A percentile compares a stretch with the other conserved stretches of the same genome.
phyloP scores from a whole-genome alignment of 2,797 vertebrate species.

The Triplophysa bombifrons region DNA sequence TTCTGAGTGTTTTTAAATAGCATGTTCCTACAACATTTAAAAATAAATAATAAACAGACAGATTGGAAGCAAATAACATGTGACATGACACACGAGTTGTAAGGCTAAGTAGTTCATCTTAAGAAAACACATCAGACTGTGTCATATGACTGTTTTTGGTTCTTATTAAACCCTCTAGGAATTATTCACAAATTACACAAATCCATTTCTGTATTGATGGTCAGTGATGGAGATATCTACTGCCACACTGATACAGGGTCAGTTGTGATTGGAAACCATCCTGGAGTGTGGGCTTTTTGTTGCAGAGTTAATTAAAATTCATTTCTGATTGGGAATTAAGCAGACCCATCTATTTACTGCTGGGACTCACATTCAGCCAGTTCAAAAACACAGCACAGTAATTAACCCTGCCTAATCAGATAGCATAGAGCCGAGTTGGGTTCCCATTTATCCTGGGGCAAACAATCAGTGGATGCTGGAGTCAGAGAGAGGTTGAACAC shows the following conservation, averaged over 20 bases:
- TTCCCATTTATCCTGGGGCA: slow-evolving; percentile 79
- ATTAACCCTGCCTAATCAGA: slow-evolving; percentile 86
- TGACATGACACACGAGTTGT: not conserved
- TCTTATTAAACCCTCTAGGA: slow-evolving; percentile 54
- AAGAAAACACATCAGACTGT: not conserved
- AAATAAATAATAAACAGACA: not conserved
- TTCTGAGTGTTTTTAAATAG: slow-evolving; percentile 1
- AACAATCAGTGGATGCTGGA: slow-evolving; percentile 75
- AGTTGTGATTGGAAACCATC: slow-evolving; percentile 70
- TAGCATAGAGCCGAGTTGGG: slow-evolving; percentile 75
- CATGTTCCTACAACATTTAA: slow-evolving; percentile 6
- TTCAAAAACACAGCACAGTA: slow-evolving; percentile 83
- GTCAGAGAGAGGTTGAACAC: slow-evolving; percentile 75
- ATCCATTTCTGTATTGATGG: slow-evolving; percentile 35
- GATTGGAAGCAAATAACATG: not conserved
- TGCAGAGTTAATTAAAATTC: slow-evolving; percentile 82
- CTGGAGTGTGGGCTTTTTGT: slow-evolving; percentile 71
- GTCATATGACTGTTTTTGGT: slow-evolving; percentile 29
- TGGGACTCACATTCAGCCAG: slow-evolving; percentile 76
- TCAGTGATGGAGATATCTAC: slow-evolving; percentile 26
- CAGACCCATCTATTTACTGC: slow-evolving; percentile 81
- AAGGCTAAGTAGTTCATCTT: not conserved
- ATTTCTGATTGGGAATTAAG: slow-evolving; percentile 80
- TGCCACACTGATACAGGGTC: slow-evolving; percentile 67
- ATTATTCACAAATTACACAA: slow-evolving; percentile 62